phyloP scores from a whole-genome alignment of 2,113 vertebrate genomes.

The Chaetorhynchus papuensis region DNA sequence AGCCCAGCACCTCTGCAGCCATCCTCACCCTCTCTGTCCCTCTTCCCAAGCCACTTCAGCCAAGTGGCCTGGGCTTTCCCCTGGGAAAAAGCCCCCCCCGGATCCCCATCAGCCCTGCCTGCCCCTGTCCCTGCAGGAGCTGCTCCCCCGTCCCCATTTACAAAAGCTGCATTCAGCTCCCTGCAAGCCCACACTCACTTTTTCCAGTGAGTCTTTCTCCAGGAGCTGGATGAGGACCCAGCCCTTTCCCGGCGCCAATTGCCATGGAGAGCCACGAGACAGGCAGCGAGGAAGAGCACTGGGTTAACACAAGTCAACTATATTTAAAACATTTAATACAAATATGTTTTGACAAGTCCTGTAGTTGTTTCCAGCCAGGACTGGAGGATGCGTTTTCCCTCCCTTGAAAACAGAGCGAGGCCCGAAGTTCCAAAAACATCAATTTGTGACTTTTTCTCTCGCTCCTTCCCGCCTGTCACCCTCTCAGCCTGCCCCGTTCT shows the following conservation, averaged over 20 bases:
- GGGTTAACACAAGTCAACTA: background rate
- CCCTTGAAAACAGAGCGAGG: conserved; percentile 12
- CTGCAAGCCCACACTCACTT: conserved; percentile 26
- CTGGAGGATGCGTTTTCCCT: background rate
- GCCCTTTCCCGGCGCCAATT: conserved; percentile 1
- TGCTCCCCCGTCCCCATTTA: background rate
- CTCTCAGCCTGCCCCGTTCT: background rate
- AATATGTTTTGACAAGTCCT: conserved; percentile 35
- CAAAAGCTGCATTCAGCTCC: conserved; percentile 46
- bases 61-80: fast-evolving
- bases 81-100: too few relatives aligned
- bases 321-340: conserved; percentile 61
- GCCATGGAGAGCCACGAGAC: background rate
- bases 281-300: background rate
- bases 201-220: conserved; percentile 36
- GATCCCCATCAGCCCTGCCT: background rate
- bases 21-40: background rate
- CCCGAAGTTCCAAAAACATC: background rate
- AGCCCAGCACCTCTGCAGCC: background rate
- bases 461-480: background rate
- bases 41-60: background rate
- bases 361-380: background rate
- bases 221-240: conserved; percentile 11
- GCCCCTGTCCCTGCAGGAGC: background rate
- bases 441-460: background rate